Conservation (phyloP, 2,888 invertebrate species). For the Nesidiocoris tenuis region DNA sequence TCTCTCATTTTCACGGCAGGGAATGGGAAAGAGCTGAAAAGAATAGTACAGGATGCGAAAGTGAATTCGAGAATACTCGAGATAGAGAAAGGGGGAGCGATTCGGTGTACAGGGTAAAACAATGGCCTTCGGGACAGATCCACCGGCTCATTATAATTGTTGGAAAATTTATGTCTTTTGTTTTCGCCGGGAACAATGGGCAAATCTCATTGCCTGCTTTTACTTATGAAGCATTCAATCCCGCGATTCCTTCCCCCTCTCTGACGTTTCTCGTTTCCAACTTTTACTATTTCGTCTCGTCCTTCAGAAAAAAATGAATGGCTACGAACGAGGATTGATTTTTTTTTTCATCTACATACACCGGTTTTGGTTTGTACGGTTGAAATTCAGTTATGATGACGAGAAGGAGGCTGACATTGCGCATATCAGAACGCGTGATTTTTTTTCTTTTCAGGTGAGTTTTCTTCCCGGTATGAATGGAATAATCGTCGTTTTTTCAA, state of each 20-base stretch:
- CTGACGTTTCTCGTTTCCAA: neutral
- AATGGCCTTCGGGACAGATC: constrained; percentile 36
- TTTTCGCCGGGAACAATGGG: constrained; percentile 26
- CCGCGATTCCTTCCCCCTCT: constrained; percentile 9
- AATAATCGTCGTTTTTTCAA: too few species aligned
- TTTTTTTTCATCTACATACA: too few species aligned
- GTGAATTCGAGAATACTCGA: neutral
- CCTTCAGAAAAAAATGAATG: too few species aligned
- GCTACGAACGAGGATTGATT: too few species aligned
- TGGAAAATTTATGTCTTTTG: constrained; percentile 40
- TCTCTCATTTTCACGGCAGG: neutral
- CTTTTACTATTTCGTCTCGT: neutral
- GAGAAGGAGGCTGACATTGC: too few species aligned
- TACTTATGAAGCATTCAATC: constrained; percentile 39
- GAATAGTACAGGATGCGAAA: neutral
- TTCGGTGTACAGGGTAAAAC: neutral
- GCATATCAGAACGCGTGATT: too few species aligned
- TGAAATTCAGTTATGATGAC: too few species aligned
- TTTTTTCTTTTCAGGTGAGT: too few species aligned
- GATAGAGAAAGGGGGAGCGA: too few species aligned
- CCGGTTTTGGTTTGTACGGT: too few species aligned
- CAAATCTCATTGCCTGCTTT: constrained; percentile 33
- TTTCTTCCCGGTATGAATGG: too few species aligned
- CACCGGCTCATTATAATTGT: constrained; percentile 38
- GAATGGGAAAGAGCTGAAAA: neutral